These are phyloP conservation scores for Leontopithecus rosalia DNA, from an alignment of 2,797 vertebrate genomes.

Conservation along the genomic window DNA sequence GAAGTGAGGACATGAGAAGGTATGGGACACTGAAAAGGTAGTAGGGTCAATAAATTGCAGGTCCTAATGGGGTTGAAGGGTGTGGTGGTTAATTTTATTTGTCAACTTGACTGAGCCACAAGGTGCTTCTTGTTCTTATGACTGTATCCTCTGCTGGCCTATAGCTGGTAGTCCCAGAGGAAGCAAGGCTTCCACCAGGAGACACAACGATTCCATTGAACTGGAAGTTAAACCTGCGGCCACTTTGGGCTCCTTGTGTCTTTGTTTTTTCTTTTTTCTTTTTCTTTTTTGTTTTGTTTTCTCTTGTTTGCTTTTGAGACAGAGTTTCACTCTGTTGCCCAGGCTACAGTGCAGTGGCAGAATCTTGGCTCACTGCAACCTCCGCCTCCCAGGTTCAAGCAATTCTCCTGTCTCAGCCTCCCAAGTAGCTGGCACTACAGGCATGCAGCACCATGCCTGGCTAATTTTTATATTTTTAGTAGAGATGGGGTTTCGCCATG, in stretches of 20 bases:
- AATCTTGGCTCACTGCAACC: too few relatives aligned
- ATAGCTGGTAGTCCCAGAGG: neutral
- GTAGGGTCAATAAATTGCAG: neutral
- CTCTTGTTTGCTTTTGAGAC: too few relatives aligned
- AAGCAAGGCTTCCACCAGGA: neutral
- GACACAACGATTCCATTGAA: neutral
- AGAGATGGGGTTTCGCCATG: too few relatives aligned
- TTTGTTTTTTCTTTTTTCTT: neutral
- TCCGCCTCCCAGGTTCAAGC: too few relatives aligned
- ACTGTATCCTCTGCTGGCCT: neutral
- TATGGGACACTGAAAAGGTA: neutral
- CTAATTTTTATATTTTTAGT: too few relatives aligned
- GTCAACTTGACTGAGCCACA: neutral
- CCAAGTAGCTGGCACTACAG: too few relatives aligned
- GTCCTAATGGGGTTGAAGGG: neutral
- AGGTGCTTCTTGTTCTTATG: neutral
- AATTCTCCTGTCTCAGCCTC: too few relatives aligned
- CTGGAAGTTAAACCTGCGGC: neutral
- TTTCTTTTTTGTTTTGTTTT: too few relatives aligned
- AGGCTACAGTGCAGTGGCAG: too few relatives aligned
- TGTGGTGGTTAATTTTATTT: neutral
- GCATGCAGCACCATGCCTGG: too few relatives aligned
- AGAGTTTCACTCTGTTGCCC: too few relatives aligned
- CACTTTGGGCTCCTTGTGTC: neutral
- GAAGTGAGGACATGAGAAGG: neutral